Conservation (phyloP, 2,113 vertebrate genomes). For the Dolichotis patagonum region DNA sequence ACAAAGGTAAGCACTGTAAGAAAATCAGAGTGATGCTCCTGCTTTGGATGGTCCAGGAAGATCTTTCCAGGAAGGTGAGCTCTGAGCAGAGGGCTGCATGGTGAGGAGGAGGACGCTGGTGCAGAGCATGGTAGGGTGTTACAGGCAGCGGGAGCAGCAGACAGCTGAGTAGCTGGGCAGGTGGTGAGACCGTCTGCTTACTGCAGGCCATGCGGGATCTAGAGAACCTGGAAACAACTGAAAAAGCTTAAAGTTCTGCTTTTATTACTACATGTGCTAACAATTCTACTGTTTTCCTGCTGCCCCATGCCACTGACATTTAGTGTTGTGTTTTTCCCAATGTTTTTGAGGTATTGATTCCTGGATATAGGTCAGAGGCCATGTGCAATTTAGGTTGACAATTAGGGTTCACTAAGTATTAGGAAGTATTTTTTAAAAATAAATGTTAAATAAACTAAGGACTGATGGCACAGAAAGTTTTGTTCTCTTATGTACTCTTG, state of each 20-base stretch:
- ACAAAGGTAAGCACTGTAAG: not conserved
- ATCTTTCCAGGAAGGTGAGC: not conserved
- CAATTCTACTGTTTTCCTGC: not conserved
- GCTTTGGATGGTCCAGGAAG: not conserved
- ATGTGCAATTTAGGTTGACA: not conserved
- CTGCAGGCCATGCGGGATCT: not conserved
- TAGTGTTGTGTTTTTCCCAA: not conserved
- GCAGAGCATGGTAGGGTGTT: not conserved
- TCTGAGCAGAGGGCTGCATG: not conserved
- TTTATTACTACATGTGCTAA: not conserved
- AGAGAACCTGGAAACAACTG: not conserved
- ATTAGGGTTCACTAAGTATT: not conserved
- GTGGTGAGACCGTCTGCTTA: not conserved
- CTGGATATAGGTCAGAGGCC: not conserved
- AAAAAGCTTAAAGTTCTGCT: not conserved
- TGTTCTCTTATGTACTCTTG: not conserved
- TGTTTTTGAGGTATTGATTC: not conserved
- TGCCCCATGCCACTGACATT: not conserved
- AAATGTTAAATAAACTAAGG: not conserved
- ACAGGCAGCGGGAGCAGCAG: not conserved
- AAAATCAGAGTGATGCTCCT: not conserved
- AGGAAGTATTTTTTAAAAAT: not conserved
- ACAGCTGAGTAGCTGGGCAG: not conserved
- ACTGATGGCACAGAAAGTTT: not conserved
- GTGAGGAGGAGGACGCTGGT: not conserved